Evolutionary conservation across 1,140 invertebrate genomes (phyloP), one percentile per base, ranked within the genome.

Genomic region (Procambarus virginalis): DNA sequence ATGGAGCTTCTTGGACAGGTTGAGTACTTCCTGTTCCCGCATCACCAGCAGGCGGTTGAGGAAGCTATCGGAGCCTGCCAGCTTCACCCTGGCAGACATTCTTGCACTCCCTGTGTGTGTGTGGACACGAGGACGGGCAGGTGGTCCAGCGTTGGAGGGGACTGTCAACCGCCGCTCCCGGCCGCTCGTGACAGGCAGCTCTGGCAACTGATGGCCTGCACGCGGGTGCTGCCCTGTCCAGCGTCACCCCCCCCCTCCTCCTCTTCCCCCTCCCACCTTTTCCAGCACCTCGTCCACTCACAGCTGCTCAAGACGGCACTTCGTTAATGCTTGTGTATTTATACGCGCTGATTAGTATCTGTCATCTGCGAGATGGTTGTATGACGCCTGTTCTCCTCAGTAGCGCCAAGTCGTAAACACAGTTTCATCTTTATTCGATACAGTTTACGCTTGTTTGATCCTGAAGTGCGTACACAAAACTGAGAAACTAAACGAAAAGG

Each of bases 1-100:
- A 49, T 85, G 73, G 10, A 85, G 75, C 34, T 85, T 85, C 70
- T 85, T 76, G 9, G 84, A 85, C n/a, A 85, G 84, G 20, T 76
- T 70, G 45, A 73, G 73, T 14, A 85, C 75, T 14, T 85, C 84
- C 45, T 85, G 84, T 34, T 85, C 84, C 34, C 84, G n/a, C 49
- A 85, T 10, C 70, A 85, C 34, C 51, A 85, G 51, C 20, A 85
- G 45, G 9, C 51, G 68, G 84, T 85, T 85, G 3, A 85, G 46
- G 73, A 85, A 85, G n/a, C 84, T 85, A 3, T 76, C 49, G 22
- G 77, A 73, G 12, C 55, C 84, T 1, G 8, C 75, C 14, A 58
- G n/a, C n/a, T 76, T 76, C 22, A 73, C 49, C 17, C 64, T 17
- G 2, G 45, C 73, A 34, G 84, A 68, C 84, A 85, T 85, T 34